Percentiles rank a stretch among this genome's conserved stretches.
These are phyloP conservation scores for Collichthys lucidus DNA, from an alignment of 2,113 vertebrate species.

Conservation along the genomic window DNA sequence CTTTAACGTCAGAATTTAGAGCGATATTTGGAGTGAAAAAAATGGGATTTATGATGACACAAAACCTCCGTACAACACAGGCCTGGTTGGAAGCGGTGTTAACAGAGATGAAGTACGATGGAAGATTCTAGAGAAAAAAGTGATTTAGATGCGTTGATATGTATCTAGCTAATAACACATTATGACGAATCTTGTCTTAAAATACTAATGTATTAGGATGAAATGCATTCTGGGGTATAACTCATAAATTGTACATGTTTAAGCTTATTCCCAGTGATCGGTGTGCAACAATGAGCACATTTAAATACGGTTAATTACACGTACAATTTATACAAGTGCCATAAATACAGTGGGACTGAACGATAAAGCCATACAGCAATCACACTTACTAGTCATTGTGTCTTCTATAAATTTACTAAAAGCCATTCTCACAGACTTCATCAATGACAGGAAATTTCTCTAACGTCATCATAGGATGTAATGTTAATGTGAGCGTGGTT, in stretches of 20 bases:
- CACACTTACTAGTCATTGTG: too few species aligned
- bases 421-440: neutral
- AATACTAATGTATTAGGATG: neutral
- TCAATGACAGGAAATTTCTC: neutral
- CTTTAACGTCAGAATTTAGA: neutral
- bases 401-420: too few species aligned
- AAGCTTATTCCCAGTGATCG: neutral
- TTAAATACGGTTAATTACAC: neutral
- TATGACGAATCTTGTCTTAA: neutral
- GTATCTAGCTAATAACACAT: neutral
- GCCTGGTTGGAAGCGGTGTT: neutral
- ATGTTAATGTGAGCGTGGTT: neutral
- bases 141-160: neutral
- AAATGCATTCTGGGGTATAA: neutral
- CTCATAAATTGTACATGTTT: neutral
- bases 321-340: neutral
- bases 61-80: too few species aligned
- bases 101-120: too few species aligned
- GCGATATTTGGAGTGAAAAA: neutral
- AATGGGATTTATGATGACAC: neutral
- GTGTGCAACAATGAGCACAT: neutral
- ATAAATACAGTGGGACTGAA: neutral
- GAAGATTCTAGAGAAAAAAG: neutral
- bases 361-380: too few species aligned
- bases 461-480: neutral